Percentiles rank a stretch among this genome's conserved stretches.
phyloP scores from a whole-genome alignment of 1,140 invertebrate species.

The Drosophila auraria region DNA sequence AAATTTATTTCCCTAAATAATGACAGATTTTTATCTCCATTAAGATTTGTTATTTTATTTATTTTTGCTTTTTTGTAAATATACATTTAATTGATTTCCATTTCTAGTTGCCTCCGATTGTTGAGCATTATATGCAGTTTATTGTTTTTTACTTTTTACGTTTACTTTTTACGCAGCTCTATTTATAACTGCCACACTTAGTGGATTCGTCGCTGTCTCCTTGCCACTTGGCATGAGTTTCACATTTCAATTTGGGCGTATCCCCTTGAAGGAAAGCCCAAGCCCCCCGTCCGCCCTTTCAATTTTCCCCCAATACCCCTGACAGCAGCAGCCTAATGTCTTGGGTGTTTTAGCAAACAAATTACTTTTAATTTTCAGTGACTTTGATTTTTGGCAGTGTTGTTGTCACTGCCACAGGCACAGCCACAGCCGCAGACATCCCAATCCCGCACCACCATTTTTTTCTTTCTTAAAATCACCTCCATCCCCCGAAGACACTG shows the following conservation, averaged over 20 bases:
- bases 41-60: no score
- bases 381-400: conserved; percentile 75
- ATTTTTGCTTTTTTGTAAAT: neutral
- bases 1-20: no score
- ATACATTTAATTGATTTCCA: neutral
- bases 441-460: neutral
- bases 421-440: neutral
- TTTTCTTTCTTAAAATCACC: neutral
- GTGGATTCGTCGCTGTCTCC: conserved; percentile 25
- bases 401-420: conserved; percentile 37
- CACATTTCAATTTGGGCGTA: conserved; percentile 71
- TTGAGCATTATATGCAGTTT: conserved; percentile 17
- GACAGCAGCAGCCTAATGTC: conserved; percentile 47
- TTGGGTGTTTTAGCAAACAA: conserved; percentile 81
- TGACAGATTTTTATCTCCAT: no score
- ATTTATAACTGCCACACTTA: conserved; percentile 72
- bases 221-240: conserved; percentile 75
- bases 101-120: neutral
- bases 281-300: neutral
- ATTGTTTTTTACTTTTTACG: conserved; percentile 18
- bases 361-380: conserved; percentile 83
- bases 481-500: conserved; percentile 31
- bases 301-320: no score
- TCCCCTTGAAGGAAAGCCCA: conserved; percentile 1
- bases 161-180: conserved; percentile 40